phyloP scores from a whole-genome alignment of 1,140 invertebrate species.

The Venturia canescens region DNA sequence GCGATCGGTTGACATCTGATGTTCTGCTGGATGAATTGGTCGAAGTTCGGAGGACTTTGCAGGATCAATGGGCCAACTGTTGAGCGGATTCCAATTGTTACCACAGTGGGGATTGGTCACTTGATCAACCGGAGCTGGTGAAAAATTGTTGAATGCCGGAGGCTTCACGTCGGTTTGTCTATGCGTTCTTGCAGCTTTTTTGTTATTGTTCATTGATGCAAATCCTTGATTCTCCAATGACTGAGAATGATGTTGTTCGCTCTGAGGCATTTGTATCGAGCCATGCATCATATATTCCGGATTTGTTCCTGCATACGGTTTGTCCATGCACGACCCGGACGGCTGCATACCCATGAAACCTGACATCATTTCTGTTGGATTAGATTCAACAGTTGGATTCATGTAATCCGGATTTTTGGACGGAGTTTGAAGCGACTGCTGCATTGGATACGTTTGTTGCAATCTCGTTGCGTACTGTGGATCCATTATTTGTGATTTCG shows the following conservation, averaged over 20 bases:
- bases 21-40: constrained; percentile 9
- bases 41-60: constrained; percentile 46
- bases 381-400: constrained; percentile 52
- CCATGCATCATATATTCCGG: constrained; percentile 57
- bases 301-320: constrained; percentile 52
- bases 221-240: constrained; percentile 51
- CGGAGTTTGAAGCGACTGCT: constrained; percentile 48
- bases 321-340: constrained; percentile 54
- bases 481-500: constrained; percentile 57
- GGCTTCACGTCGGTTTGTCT: constrained; percentile 55
- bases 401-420: constrained; percentile 48
- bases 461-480: constrained; percentile 51
- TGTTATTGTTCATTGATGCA: constrained; percentile 51
- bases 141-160: constrained; percentile 50
- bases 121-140: constrained; percentile 59
- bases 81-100: constrained; percentile 60
- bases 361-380: constrained; percentile 51
- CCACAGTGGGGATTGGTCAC: constrained; percentile 28
- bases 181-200: constrained; percentile 50
- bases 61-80: constrained; percentile 54
- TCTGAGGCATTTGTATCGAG: constrained; percentile 49
- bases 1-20: constrained; percentile 47
- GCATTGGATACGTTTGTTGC: constrained; percentile 53
- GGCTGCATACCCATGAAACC: constrained; percentile 37
- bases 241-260: constrained; percentile 46